A percentile compares a stretch with the other conserved stretches of the same genome.
Evolutionary conservation across 2,888 invertebrate species (phyloP).

Genomic region (Athalia cordata): DNA sequence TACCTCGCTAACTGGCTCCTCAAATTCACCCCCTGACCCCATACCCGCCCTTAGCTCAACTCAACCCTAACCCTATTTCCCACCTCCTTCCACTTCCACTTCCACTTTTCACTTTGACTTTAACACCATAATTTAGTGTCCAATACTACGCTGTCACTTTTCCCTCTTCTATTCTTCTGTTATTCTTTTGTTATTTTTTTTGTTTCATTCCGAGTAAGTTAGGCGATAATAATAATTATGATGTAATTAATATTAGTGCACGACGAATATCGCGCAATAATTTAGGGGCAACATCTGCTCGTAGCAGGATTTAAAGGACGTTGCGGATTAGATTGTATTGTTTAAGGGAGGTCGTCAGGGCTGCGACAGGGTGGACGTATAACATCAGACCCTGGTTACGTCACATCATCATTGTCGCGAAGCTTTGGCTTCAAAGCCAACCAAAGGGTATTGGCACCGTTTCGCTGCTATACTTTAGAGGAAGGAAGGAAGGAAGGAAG

Average conservation of each 20-base stretch:
- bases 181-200: too few species aligned
- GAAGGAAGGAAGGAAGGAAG: constrained; percentile 44
- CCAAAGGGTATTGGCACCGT: constrained; percentile 34
- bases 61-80: too few species aligned
- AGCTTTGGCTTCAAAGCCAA: constrained; percentile 22
- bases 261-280: too few species aligned
- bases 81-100: too few species aligned
- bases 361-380: not conserved
- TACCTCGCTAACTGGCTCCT: not conserved
- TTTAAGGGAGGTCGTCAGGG: constrained; percentile 20
- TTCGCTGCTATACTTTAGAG: not conserved
- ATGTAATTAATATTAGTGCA: not conserved
- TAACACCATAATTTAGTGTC: too few species aligned
- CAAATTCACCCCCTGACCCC: constrained; percentile 4
- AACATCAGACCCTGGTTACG: constrained; percentile 30
- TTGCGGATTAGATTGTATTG: constrained; percentile 11
- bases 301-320: not conserved
- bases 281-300: not conserved
- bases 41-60: not conserved
- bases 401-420: constrained; percentile 36
- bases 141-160: too few species aligned
- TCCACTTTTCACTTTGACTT: too few species aligned
- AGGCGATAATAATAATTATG: constrained; percentile 1
- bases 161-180: too few species aligned
- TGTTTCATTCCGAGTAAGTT: not conserved